phyloP scores from a whole-genome alignment of 2,888 invertebrate genomes.

The Phortica okadai region DNA sequence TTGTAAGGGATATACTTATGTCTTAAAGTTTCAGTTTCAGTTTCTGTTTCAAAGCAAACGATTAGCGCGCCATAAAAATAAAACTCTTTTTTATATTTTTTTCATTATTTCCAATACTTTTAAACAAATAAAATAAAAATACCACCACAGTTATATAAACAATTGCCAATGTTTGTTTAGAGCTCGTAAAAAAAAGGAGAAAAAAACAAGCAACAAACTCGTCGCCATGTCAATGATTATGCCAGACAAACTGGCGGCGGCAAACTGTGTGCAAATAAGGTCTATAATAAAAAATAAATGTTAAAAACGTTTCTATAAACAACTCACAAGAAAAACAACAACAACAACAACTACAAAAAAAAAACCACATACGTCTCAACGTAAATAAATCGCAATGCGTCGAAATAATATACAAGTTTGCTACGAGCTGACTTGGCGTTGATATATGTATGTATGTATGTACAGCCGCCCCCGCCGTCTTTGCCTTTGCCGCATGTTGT shows the following conservation, averaged over 20 bases:
- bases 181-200: constrained; percentile 55
- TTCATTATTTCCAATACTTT: neutral
- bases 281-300: constrained; percentile 11
- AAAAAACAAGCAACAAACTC: constrained; percentile 30
- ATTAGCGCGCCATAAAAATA: constrained; percentile 23
- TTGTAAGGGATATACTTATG: neutral
- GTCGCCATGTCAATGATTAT: constrained; percentile 25
- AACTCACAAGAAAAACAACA: neutral
- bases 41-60: neutral
- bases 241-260: constrained; percentile 66
- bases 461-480: neutral
- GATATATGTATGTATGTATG: neutral
- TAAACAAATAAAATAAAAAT: constrained; percentile 42
- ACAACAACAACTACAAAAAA: neutral
- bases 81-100: neutral
- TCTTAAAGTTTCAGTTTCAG: neutral
- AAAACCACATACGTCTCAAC: constrained; percentile 43
- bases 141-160: constrained; percentile 51
- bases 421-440: neutral
- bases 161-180: constrained; percentile 52
- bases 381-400: constrained; percentile 62
- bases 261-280: constrained; percentile 60
- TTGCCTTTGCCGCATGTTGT: neutral
- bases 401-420: constrained; percentile 36
- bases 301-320: constrained; percentile 17